Base-by-base conservation (phyloP, 2,888 invertebrate species). In the Crossocerus cetratus region DNA sequence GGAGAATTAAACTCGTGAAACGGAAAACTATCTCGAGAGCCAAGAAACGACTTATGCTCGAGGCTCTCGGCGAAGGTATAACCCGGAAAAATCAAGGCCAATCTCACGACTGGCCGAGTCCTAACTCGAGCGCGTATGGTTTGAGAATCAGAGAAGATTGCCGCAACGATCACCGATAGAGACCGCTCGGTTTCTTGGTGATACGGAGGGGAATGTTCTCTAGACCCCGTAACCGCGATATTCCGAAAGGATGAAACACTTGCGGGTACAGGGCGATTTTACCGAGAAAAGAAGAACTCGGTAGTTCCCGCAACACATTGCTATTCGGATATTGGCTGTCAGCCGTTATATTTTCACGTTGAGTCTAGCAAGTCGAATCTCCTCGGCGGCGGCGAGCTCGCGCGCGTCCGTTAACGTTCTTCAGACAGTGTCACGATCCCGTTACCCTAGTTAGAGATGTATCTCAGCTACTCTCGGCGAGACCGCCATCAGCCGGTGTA, bases 341-440 rank as follows among this genome's bases (percentile, higher is more conserved):
- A 62, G 21, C 60, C 72, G 72, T 76, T 77, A 70, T 77, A 77
- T 78, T 78, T 83, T 81, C 72, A 70, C 78, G 54, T 66, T 21
- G 43, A 32, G 32, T 8, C 32, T 32, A 32, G 32, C 32, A 32
- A 32, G 32, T 32, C 8, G 32, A 11, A 32, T 32, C 32, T 32
- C 32, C 32, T 32, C 11, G 2, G 32, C 8, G 32, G 3, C 11
- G 32, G 32, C 32, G 3, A 32, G 32, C 32, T 4, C 5, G 32
- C 32, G 5, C 32, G 11, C 32, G 11, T 32, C 67, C 54, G 67
- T 72, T 76, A 70, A 74, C 72, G 69, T 69, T 65, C 61, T 55
- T 53, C 62, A 67, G 65, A 69, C 70, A 75, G 70, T 71, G 63
- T 63, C 67, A 64, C 68, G 64, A 74, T 68, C 71, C 57, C 58